A percentile compares a stretch with the other conserved stretches of the same genome.
Conservation (phyloP, 2,888 invertebrate species). For the Melitaea athalia region DNA sequence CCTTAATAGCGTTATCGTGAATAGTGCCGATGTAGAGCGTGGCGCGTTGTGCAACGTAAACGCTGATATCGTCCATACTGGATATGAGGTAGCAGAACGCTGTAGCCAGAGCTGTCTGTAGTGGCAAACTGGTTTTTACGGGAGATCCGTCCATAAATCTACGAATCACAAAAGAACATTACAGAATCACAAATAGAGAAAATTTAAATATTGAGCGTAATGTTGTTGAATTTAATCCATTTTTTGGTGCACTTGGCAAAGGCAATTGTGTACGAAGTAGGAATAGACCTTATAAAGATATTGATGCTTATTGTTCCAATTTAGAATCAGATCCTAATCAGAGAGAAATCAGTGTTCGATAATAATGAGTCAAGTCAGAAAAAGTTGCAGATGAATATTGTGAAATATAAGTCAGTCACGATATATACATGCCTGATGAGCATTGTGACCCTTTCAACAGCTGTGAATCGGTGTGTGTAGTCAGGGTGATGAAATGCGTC, state of each 20-base stretch:
- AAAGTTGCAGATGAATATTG: no score
- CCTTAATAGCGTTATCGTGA: slow-evolving; percentile 93
- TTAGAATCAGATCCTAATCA: no score
- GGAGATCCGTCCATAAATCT: slow-evolving; percentile 96
- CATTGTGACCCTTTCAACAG: slow-evolving; percentile 97
- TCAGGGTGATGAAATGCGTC: slow-evolving; percentile 95
- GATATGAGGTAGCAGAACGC: slow-evolving; percentile 98
- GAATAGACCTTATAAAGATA: no score
- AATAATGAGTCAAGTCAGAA: no score
- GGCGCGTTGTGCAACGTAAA: slow-evolving; percentile 96
- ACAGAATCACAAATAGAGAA: no score
- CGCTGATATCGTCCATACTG: slow-evolving; percentile 97
- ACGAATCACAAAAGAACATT: background rate
- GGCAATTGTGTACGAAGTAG: no score
- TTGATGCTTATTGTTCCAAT: no score
- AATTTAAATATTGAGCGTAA: no score
- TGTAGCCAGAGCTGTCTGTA: slow-evolving; percentile 97
- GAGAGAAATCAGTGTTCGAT: no score
- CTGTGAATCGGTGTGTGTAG: slow-evolving; percentile 95
- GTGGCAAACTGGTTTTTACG: slow-evolving; percentile 88
- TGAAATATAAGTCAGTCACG: background rate
- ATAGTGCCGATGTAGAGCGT: slow-evolving; percentile 96
- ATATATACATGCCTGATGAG: slow-evolving; percentile 89
- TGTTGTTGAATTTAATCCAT: no score
- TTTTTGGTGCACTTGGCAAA: no score